These are phyloP conservation scores for Eupleurogrammus muticus DNA, from an alignment of 2,797 vertebrate species.

Conservation along the genomic window DNA sequence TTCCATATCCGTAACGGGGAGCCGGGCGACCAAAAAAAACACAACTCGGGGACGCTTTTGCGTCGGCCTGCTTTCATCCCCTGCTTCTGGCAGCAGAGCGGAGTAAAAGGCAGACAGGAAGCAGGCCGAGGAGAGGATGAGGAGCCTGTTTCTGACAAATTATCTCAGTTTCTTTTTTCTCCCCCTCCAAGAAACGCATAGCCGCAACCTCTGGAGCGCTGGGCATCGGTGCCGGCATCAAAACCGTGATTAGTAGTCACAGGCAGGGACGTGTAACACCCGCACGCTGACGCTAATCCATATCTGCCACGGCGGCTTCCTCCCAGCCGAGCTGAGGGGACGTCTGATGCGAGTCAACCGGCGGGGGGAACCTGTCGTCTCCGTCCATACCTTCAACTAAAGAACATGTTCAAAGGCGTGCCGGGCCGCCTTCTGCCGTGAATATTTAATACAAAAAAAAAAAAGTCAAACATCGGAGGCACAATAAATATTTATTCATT, in stretches of 20 bases:
- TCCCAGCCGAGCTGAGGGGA: constrained; percentile 57
- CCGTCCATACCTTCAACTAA: constrained; percentile 63
- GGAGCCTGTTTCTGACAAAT: constrained; percentile 73
- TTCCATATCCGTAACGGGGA: constrained; percentile 73
- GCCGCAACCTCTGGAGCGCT: constrained; percentile 55
- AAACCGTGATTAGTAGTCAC: constrained; percentile 63
- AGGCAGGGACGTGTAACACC: constrained; percentile 61
- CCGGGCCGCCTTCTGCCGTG: constrained; percentile 39
- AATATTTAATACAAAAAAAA: constrained; percentile 62
- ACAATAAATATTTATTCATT: constrained; percentile 54
- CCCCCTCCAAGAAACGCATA: constrained; percentile 19
- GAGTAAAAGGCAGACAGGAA: constrained; percentile 59
- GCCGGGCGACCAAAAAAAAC: constrained; percentile 57
- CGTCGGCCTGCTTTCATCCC: constrained; percentile 80
- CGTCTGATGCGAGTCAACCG: constrained; percentile 56
- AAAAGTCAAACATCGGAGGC: constrained; percentile 43
- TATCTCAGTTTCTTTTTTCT: constrained; percentile 29
- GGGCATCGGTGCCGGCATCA: too few relatives aligned
- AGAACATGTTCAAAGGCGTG: constrained; percentile 38
- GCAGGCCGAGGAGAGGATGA: constrained; percentile 58
- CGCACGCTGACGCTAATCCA: constrained; percentile 67
- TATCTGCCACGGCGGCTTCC: constrained; percentile 56
- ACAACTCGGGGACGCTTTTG: constrained; percentile 76
- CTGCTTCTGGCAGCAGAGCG: constrained; percentile 64
- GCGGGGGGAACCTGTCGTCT: constrained; percentile 52